These are phyloP conservation scores for Nyleta sp. DNA, from an alignment of 2,888 invertebrate species.

Conservation along the genomic window DNA sequence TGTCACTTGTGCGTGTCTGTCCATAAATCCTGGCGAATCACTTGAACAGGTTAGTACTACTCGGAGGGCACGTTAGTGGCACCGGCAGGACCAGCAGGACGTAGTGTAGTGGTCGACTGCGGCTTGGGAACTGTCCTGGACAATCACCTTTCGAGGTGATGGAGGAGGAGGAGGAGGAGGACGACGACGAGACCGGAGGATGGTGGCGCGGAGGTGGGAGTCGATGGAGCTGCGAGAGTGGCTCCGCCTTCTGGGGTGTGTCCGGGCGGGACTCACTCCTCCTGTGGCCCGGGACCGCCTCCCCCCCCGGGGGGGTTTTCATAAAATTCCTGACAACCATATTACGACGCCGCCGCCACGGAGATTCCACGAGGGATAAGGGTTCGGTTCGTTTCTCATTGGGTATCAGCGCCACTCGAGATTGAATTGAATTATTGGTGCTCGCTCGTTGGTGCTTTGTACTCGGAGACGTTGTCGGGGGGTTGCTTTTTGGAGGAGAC, in stretches of 20 bases:
- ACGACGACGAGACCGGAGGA: conserved; percentile 57
- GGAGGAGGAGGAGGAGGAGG: conserved; percentile 68
- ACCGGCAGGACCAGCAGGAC: conserved; percentile 68
- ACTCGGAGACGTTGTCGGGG: conserved; percentile 3
- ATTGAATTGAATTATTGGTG: conserved; percentile 66
- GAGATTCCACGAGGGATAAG: conserved; percentile 62
- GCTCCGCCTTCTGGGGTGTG: conserved; percentile 38
- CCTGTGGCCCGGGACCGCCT: conserved; percentile 32
- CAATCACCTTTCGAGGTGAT: conserved; percentile 75
- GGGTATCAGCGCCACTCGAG: conserved; percentile 56
- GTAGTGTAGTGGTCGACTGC: conserved; percentile 81
- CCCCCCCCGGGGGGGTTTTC: conserved; percentile 47
- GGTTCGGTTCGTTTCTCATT: conserved; percentile 60
- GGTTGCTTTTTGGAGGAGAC: conserved; percentile 5
- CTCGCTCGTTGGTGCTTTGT: conserved; percentile 43
- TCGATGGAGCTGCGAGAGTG: conserved; percentile 34
- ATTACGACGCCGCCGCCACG: conserved; percentile 58
- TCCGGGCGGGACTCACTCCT: conserved; percentile 63
- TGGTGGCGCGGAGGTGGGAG: conserved; percentile 59
- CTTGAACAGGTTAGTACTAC: conserved; percentile 22
- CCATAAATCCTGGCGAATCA: too few relatives aligned
- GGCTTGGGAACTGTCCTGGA: conserved; percentile 80
- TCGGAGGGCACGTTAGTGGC: conserved; percentile 48
- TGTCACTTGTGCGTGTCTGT: too few relatives aligned
- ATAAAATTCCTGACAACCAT: conserved; percentile 64